Conservation (phyloP, 2,113 vertebrate species). For the Myrmecophaga tridactyla region DNA sequence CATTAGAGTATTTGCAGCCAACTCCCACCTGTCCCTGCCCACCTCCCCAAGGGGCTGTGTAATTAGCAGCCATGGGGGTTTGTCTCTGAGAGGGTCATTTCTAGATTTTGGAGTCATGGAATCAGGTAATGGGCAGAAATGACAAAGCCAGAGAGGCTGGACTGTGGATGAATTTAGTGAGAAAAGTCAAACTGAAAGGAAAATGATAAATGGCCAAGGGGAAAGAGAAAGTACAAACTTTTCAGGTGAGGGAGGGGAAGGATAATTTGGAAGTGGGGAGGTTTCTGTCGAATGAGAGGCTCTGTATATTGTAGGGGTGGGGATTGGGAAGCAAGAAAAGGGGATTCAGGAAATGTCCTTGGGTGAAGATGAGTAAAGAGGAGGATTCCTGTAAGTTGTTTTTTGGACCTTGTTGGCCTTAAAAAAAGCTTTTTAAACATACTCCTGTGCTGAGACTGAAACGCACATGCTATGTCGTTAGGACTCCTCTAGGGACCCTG, state of each 20-base stretch:
- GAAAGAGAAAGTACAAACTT: not conserved
- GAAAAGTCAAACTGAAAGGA: not conserved
- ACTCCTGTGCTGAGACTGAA: not conserved
- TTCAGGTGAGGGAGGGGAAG: not conserved
- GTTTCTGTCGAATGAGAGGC: not conserved
- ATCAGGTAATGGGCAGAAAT: not conserved
- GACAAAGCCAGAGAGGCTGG: not conserved
- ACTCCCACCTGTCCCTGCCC: not conserved
- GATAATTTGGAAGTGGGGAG: not conserved
- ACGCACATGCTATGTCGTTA: not conserved
- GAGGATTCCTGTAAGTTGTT: not conserved
- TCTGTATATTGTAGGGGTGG: not conserved
- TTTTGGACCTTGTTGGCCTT: not conserved
- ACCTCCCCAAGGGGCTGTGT: not conserved
- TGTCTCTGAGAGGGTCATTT: not conserved
- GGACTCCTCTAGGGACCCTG: not conserved
- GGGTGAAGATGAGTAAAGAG: not conserved
- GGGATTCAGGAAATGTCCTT: not conserved
- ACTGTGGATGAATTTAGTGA: not conserved
- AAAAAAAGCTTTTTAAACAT: not conserved
- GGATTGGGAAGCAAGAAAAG: not conserved
- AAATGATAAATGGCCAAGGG: not conserved
- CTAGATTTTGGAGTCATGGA: not conserved
- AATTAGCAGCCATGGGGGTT: not conserved
- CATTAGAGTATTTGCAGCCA: accelerated